Base-by-base conservation (phyloP, 2,113 vertebrate species). In the Onychostoma macrolepis region DNA sequence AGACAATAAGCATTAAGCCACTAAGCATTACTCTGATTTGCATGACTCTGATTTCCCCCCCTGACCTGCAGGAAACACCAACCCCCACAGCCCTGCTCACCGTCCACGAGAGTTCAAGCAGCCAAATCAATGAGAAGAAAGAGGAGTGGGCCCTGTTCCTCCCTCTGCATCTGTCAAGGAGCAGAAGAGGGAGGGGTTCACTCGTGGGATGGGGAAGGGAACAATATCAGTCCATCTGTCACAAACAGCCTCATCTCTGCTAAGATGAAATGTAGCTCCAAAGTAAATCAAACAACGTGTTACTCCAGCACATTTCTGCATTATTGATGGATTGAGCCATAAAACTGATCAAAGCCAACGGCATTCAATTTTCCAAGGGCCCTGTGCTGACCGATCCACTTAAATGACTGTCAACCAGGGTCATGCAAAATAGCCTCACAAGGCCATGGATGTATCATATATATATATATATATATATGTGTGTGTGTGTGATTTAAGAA, bases 221-320 rank as follows among this genome's bases (percentile, higher is more conserved):
- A 94, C 93, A 94, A 94, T 94, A 94, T 94, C 92, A 91, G 90
- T 94, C 95, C 95, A 96, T 96, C 95, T 96, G 95, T 94, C 94
- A 94, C 93, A 92, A 92, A 92, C 93, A 88, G 92, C 92, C 93
- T 93, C 90, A 93, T 94, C 93, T 92, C 88, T 88, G 91, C 92
- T 92, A 92, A 91, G 91, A 92, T 93, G 90, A 95, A 94, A 94
- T 94, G 94, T 92, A 90, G 91, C 91, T 92, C 69, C 5, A 84
- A 90, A 91, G 92, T 83, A 91, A 90, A 92, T 92, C 92, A 91
- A 92, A 89, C 89, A 87, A 87, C 89, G 88, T 86, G 90, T 93
- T 90, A 93, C 90, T 87, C 69, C 45, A 77, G 84, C 86, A 89
- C 91, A 93, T 94, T 93, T 91, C 85, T 85, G 7, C 36, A 28